Evolutionary conservation across 2,113 vertebrate genomes (phyloP), one percentile per base, ranked within the genome.

Genomic region (Lepus europaeus): DNA sequence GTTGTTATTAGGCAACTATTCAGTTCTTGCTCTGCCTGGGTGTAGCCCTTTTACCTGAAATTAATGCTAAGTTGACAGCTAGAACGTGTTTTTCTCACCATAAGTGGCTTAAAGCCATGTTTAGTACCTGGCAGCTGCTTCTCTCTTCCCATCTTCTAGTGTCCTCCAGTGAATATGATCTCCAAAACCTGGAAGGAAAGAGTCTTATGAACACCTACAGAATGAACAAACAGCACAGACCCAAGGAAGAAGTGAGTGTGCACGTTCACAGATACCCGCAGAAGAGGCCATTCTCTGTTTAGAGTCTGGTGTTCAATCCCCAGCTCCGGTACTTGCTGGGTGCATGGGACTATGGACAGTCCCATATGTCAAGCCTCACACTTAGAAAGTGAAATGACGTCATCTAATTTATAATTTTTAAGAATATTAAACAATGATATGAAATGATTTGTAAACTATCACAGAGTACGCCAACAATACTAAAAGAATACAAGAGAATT

Each of bases 151-250:
- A 97, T 99, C 99, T 78, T 99, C 99, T 92, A 99, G 97, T 11
- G 98, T 99, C 97, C 99, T 98, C 99, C 99, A 99, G 83, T 99
- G 98, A 98, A 99, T 99, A 91, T 99, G 99, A 93, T 99, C 99
- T 91, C 99, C 99, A 96, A 99, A 99, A 77, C 99, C 99, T 99
- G 97, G 29, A 97, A 93, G 85, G 95, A 97, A 80, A 97, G 96
- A 73, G 56, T 1, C 90, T 89, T 95, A 96, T 96, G 95, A 98
- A 93, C 77, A 88, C 59, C 88, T 89, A 93, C 22, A 79, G n/a
- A 19, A 92, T 70, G 51, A 95, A 92, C 53, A 90, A 56, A 88
- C 73, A 9, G 9, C 78, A 92, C n/a, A 88, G 59, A 56, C 53
- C 66, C 69, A 90, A 83, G 39, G 85, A 92, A 80, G 33, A 90